Percentiles rank a stretch among this genome's conserved stretches.
Conservation (phyloP, 2,113 vertebrate genomes). For the Dipodomys ordii region DNA sequence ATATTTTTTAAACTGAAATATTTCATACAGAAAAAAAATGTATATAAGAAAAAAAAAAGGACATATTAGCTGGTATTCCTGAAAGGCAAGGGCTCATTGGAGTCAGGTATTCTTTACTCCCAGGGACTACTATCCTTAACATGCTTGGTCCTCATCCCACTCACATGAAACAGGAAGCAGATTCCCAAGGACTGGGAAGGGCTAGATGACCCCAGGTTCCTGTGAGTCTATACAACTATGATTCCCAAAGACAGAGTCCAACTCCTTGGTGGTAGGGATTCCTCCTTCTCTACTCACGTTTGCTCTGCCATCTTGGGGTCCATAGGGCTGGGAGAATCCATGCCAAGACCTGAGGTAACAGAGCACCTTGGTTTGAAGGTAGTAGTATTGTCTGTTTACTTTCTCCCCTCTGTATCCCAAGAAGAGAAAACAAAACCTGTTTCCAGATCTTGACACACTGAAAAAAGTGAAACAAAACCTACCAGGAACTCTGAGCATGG, state of each 20-base stretch:
- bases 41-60: neutral
- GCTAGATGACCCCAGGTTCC: neutral
- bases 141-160: neutral
- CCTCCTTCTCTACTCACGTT: conserved; percentile 87
- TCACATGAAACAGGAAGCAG: conserved; percentile 1
- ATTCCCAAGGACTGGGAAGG: neutral
- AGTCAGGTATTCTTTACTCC: neutral
- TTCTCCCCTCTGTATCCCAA: neutral
- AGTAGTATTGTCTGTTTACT: neutral
- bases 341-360: conserved; percentile 88
- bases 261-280: neutral
- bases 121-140: neutral
- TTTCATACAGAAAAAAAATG: neutral
- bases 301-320: conserved; percentile 87
- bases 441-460: conserved; percentile 35
- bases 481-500: neutral
- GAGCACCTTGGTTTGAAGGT: conserved; percentile 47
- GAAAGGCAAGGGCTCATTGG: neutral
- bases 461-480: conserved; percentile 41
- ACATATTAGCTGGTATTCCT: neutral
- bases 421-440: neutral
- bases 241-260: neutral
- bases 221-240: neutral
- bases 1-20: conserved; percentile 33
- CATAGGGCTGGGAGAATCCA: conserved; percentile 90